Evolutionary conservation across 1,140 invertebrate species (phyloP), one percentile per base, ranked within the genome.

Genomic region (Zaprionus vittiger): DNA sequence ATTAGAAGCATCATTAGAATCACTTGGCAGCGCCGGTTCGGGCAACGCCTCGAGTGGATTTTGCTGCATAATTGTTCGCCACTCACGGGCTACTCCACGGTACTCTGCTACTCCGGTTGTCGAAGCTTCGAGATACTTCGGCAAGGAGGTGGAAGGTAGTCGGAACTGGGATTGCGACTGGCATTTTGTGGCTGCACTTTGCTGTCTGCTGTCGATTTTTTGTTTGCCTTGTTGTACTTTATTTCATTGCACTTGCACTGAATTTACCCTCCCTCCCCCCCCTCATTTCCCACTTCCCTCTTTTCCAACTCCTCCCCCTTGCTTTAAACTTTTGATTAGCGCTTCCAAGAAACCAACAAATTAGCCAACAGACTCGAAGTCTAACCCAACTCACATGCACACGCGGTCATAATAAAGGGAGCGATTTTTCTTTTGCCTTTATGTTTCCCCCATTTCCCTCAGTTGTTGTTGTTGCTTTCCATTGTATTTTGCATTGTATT

Each of bases 1-100:
- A 89, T 90, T 89, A 89, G 85, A 89, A 89, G 85, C 86, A 89
- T 89, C 85, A 89, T 89, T 90, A 89, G 85, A 89, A 89, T 89
- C 85, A 89, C 85, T 89, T 89, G 85, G 81, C 85, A 89, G 85
- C 72, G 85, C 69, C 82, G 67, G 79, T 89, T 77, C 75, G 85
- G 85, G 85, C 81, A 89, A 89, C 85, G 85, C 85, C 85, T 89
- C 68, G 67, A 89, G 85, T 89, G 81, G 84, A 90, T 89, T 89
- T 90, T 84, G 71, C 69, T 77, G 81, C 78, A 89, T 83, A 87
- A 81, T 89, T 87, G 83, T 76, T 78, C 61, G 68, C 47, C 60
- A 69, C 63, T 68, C 49, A 17, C n/a, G 20, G 20, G 24, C 26
- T 24, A 56, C 15, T 56, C 9, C 47, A 20, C 31, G 31, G 4